A percentile compares a stretch with the other conserved stretches of the same genome.
Conservation (phyloP, 1,140 invertebrate species). For the Potamilus streckersoni region DNA sequence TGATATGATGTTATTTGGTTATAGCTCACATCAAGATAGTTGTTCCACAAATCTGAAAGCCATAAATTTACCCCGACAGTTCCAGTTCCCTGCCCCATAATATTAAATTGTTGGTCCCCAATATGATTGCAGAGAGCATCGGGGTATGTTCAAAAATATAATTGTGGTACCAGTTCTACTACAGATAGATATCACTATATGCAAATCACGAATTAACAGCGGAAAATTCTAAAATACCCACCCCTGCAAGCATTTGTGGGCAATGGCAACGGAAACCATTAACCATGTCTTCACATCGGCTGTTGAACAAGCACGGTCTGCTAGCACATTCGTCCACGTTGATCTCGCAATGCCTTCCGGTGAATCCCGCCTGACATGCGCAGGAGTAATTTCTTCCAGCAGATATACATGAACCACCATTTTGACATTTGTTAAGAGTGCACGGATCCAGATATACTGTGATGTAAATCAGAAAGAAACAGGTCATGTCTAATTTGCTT, state of each 20-base stretch:
- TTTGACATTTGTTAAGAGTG: slow-evolving; percentile 45
- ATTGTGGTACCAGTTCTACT: too few species aligned
- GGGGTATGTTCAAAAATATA: too few species aligned
- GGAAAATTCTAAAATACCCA: slow-evolving; percentile 15
- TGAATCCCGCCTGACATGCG: slow-evolving; percentile 15
- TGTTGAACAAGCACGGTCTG: slow-evolving; percentile 89
- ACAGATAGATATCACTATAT: too few species aligned
- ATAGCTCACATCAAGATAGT: too few species aligned
- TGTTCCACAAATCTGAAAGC: too few species aligned
- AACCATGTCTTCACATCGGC: slow-evolving; percentile 84
- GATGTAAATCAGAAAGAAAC: not conserved
- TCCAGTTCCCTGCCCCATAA: too few species aligned
- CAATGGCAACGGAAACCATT: slow-evolving; percentile 48
- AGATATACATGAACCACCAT: slow-evolving; percentile 42
- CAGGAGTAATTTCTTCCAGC: not conserved
- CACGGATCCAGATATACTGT: slow-evolving; percentile 35
- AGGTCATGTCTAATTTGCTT: too few species aligned
- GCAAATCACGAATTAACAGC: too few species aligned
- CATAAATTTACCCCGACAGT: too few species aligned
- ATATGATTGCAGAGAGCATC: too few species aligned
- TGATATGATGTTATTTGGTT: too few species aligned
- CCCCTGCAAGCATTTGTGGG: slow-evolving; percentile 36
- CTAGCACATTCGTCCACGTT: slow-evolving; percentile 79
- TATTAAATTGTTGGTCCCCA: too few species aligned
- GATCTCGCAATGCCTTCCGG: slow-evolving; percentile 86